Evolutionary conservation across 2,113 vertebrate species (phyloP), one percentile per base, ranked within the genome.

Genomic region (Anhinga rufa): DNA sequence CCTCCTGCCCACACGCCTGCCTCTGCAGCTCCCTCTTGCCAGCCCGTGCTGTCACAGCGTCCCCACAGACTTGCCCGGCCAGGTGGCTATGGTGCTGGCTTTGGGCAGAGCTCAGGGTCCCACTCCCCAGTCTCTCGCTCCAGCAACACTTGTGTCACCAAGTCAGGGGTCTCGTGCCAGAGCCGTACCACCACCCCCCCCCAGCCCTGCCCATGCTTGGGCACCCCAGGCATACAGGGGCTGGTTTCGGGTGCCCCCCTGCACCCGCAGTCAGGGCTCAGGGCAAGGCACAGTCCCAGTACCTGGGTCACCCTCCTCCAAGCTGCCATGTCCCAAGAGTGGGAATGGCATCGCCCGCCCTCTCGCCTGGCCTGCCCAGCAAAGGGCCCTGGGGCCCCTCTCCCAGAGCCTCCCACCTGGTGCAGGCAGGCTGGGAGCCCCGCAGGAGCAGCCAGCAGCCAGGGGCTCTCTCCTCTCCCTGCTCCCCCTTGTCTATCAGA

Each of bases 361-460:
- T 90, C 54, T 38, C 2, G 8, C 16, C 13, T 2, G 3, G n/a
- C 22, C 49, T 54, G 36, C 16, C 34, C 38, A 60, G 57, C n/a
- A 26, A 70, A 77, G 74, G 57, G n/a, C n/a, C 18, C 60, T 48
- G 18, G 54, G 11, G 5, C 15, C 38, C 25, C 17, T 22, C 52
- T 79, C 36, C 61, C 55, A 52, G 20, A 85, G 29, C 40, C 29
- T 46, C 19, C 51, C 3, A 0, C 6, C 0, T 14, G 54, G 52
- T 55, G 21, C 68, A 81, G 79, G 29, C 51, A 62, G 28, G 34
- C 40, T 82, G 44, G 34, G 62, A 92, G 44, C 36, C 7, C 46
- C 0, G 0, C 0, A 0, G 44, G 36, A 94, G 54, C 87, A 92
- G 38, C 29, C 64, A 26, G 31, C 20, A 51, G 42, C 46, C 32